Conservation (phyloP, 2,797 vertebrate genomes). For the Emys orbicularis region DNA sequence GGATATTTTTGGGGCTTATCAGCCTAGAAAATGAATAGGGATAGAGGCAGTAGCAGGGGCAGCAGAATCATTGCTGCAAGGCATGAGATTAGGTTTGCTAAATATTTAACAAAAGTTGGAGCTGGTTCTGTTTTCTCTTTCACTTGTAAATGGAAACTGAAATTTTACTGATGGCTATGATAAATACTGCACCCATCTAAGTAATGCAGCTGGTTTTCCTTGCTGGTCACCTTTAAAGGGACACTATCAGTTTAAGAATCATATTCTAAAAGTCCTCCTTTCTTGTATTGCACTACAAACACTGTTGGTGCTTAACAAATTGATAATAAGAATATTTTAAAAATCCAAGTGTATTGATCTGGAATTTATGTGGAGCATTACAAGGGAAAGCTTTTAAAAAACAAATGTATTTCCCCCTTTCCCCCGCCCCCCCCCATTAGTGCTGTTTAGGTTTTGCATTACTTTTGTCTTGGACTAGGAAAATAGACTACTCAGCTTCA, state of each 20-base stretch:
- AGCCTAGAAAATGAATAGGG: conserved; percentile 5
- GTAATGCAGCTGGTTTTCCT: conserved; percentile 62
- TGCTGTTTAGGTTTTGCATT: not conserved
- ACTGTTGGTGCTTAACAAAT: not conserved
- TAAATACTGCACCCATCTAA: conserved; percentile 72
- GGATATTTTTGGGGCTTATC: conserved; percentile 42
- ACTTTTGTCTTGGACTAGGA: not conserved
- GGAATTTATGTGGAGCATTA: rapidly evolving
- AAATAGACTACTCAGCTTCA: not conserved
- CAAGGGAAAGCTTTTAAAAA: not conserved
- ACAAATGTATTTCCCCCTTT: not conserved
- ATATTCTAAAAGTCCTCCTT: conserved; percentile 4
- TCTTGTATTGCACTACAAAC: not conserved
- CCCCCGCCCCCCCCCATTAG: not conserved
- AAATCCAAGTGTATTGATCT: not conserved
- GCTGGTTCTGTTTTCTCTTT: conserved; percentile 71
- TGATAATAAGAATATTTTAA: not conserved
- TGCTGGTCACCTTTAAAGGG: conserved; percentile 52
- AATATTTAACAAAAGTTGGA: conserved; percentile 72
- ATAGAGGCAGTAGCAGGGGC: conserved; percentile 51
- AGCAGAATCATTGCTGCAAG: conserved; percentile 41
- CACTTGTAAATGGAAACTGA: conserved; percentile 69
- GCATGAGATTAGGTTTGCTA: conserved; percentile 73
- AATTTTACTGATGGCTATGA: conserved; percentile 71
- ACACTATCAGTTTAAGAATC: conserved; percentile 43